Base-by-base conservation (phyloP, 1,140 invertebrate species). In the Andrena cerasifolii region DNA sequence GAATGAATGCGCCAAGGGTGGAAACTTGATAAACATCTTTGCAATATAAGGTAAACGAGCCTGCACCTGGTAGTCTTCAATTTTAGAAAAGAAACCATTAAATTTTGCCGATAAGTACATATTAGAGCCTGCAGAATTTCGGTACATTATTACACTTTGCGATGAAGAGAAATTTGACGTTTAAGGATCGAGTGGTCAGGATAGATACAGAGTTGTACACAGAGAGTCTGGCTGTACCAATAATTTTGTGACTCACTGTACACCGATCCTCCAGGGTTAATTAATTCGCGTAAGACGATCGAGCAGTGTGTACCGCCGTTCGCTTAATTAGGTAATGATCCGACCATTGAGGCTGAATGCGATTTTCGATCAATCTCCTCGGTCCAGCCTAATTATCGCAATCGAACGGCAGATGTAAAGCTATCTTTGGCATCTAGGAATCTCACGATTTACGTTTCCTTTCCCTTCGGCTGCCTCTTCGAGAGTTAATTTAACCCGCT, bases 391-490 rank as follows among this genome's bases (percentile, higher is more conserved):
- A 90, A 88, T 88, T 89, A 89, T 87, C 74, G 82, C 89, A 87
- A 90, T 89, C 85, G 76, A 47, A 56, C 86, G 85, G 79, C 79
- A 87, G 88, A 89, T 86, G 77, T 78, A 88, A 90, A 90, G 88
- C 68, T 88, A 89, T 87, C 87, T 84, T 76, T 65, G 80, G 74
- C 80, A 88, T 89, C 89, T 85, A 83, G 78, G 83, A 86, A 87
- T 87, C 79, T 82, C 79, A 82, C 82, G 80, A 86, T 86, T 83
- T 79, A 83, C 81, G 80, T 81, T 77, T 54, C 80, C 53, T 78
- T 75, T 74, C 72, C 77, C 40, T 59, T 68, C 73, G 53, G 65
- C 74, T 74, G 84, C 68, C 71, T 63, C 73, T 74, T 71, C 61
- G 59, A 80, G 76, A 80, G 76, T 89, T 89, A 87, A 88, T 89